phyloP scores from a whole-genome alignment of 2,888 invertebrate species.

The Chaetogeoica ovagalla region DNA sequence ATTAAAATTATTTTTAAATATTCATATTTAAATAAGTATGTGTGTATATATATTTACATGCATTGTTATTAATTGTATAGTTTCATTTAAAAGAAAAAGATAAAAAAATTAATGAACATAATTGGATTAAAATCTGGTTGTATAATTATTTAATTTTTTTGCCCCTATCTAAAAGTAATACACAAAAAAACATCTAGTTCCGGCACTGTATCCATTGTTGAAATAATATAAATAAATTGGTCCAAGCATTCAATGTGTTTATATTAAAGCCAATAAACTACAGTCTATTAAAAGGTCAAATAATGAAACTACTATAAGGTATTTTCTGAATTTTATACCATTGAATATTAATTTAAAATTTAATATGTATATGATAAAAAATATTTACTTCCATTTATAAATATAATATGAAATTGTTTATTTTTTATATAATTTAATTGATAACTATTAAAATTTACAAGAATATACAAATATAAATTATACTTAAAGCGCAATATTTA shows the following conservation, averaged over 20 bases:
- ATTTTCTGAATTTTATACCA: background rate
- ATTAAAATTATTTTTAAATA: too few relatives aligned
- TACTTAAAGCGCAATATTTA: background rate
- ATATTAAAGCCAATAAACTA: constrained; percentile 49
- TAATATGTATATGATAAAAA: too few relatives aligned
- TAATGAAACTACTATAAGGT: constrained; percentile 21
- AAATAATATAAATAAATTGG: constrained; percentile 41
- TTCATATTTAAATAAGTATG: too few relatives aligned
- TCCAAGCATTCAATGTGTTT: constrained; percentile 27
- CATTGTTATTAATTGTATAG: background rate
- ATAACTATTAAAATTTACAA: background rate
- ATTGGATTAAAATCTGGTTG: background rate
- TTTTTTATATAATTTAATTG: background rate
- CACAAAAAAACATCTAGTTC: background rate
- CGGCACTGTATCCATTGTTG: background rate
- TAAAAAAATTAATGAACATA: background rate
- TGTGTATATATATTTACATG: too few relatives aligned
- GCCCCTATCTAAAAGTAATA: background rate
- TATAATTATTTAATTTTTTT: background rate
- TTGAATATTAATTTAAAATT: constrained; percentile 11
- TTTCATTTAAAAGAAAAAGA: constrained; percentile 14
- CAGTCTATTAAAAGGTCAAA: constrained; percentile 41
- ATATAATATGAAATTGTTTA: background rate
- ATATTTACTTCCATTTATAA: background rate
- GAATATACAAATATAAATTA: background rate